Conservation (phyloP, 2,113 vertebrate species). For the Dicaeum eximium region DNA sequence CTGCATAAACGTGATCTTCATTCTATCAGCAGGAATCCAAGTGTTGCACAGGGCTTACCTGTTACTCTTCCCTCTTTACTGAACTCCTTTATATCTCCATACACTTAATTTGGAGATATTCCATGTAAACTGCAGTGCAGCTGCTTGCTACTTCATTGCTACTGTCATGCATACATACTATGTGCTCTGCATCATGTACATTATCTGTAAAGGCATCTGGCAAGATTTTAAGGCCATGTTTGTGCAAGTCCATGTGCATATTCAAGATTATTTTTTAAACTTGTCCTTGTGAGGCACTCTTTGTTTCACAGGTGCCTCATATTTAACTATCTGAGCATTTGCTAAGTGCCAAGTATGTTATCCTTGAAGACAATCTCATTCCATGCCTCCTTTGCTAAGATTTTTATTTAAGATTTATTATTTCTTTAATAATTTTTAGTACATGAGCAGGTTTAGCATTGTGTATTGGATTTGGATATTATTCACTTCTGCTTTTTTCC, state of each 20-base stretch:
- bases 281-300: not conserved
- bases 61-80: not conserved
- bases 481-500: not conserved
- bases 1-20: not conserved
- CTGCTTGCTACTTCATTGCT: not conserved
- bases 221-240: not conserved
- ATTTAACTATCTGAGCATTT: not conserved
- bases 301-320: not conserved
- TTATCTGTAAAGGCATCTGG: not conserved
- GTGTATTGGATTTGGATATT: not conserved
- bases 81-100: not conserved
- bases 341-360: not conserved
- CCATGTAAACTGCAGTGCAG: not conserved
- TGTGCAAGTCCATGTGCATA: not conserved
- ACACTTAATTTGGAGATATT: not conserved
- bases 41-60: not conserved
- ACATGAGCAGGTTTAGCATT: not conserved
- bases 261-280: not conserved
- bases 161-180: not conserved
- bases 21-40: not conserved
- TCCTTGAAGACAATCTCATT: not conserved
- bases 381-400: not conserved
- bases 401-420: not conserved
- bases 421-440: not conserved
- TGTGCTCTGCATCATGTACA: not conserved